Conservation (phyloP, 1,140 invertebrate species). For the Ips nitidus region DNA sequence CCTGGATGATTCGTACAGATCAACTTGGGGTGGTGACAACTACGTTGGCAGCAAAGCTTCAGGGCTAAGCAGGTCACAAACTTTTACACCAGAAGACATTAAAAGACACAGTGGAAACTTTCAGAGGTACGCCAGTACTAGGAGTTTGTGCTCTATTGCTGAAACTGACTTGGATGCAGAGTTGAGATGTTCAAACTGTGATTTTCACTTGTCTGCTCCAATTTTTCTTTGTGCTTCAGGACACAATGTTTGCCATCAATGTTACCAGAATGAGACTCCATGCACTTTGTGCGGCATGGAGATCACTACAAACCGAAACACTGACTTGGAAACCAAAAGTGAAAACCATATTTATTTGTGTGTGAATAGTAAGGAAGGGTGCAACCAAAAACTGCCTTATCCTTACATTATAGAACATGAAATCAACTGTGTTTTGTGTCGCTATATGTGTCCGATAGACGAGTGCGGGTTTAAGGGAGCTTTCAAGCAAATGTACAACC, state of each 20-base stretch:
- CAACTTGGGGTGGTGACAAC: slow-evolving; percentile 19
- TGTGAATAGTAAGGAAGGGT: slow-evolving; percentile 41
- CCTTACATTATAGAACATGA: slow-evolving; percentile 43
- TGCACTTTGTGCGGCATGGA: slow-evolving; percentile 39
- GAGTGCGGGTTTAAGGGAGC: slow-evolving; percentile 38
- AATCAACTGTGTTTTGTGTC: slow-evolving; percentile 42
- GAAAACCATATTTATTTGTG: slow-evolving; percentile 38
- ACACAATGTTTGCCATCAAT: slow-evolving; percentile 43
- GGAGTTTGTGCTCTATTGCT: slow-evolving; percentile 24
- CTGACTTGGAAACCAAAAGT: slow-evolving; percentile 42
- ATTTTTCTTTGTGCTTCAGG: slow-evolving; percentile 42
- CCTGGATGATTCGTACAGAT: slow-evolving; percentile 13
- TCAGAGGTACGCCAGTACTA: slow-evolving; percentile 27
- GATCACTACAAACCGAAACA: slow-evolving; percentile 42
- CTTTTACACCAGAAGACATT: slow-evolving; percentile 31
- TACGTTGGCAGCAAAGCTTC: not conserved
- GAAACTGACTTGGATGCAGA: slow-evolving; percentile 36
- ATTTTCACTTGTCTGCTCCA: slow-evolving; percentile 39
- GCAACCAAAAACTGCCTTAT: slow-evolving; percentile 38
- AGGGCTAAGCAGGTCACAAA: slow-evolving; percentile 22
- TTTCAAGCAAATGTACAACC: slow-evolving; percentile 37
- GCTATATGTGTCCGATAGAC: slow-evolving; percentile 41
- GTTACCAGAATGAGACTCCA: slow-evolving; percentile 21
- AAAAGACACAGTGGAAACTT: slow-evolving; percentile 6
- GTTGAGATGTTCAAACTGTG: slow-evolving; percentile 41